These are phyloP conservation scores for Alethe castanea DNA, from an alignment of 2,113 vertebrate species.

Conservation along the genomic window DNA sequence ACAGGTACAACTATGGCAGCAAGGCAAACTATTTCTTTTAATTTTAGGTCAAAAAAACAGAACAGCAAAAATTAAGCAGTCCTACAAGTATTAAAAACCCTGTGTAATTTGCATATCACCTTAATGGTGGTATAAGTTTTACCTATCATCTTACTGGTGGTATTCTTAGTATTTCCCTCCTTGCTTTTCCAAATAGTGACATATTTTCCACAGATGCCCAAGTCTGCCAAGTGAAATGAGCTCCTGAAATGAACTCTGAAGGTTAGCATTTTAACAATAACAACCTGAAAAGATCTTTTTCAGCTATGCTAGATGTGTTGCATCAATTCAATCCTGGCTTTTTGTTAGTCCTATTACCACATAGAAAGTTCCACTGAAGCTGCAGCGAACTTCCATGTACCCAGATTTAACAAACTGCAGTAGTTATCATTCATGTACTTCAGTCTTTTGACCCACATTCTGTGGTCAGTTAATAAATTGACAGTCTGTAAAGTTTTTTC, in stretches of 20 bases:
- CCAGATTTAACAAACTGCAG: neutral
- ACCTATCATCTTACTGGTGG: neutral
- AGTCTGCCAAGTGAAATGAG: neutral
- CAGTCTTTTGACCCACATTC: neutral
- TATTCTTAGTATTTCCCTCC: neutral
- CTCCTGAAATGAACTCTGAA: neutral
- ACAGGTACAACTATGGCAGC: neutral
- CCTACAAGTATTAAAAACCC: neutral
- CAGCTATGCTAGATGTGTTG: neutral
- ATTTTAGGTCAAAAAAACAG: neutral
- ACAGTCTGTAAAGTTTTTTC: slow-evolving; percentile 27
- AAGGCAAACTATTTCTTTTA: neutral
- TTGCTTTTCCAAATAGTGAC: neutral
- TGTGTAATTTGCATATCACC: neutral
- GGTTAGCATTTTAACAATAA: neutral
- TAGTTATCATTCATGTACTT: neutral
- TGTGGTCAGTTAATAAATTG: slow-evolving; percentile 62
- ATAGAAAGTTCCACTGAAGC: neutral
- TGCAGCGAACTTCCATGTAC: neutral
- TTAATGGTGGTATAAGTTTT: neutral
- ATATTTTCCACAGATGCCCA: neutral
- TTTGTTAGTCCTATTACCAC: neutral
- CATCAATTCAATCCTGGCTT: neutral
- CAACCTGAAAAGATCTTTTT: neutral
- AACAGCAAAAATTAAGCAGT: neutral